Evolutionary conservation across 2,888 invertebrate species (phyloP).

Genomic region (Cosmia trapezina): DNA sequence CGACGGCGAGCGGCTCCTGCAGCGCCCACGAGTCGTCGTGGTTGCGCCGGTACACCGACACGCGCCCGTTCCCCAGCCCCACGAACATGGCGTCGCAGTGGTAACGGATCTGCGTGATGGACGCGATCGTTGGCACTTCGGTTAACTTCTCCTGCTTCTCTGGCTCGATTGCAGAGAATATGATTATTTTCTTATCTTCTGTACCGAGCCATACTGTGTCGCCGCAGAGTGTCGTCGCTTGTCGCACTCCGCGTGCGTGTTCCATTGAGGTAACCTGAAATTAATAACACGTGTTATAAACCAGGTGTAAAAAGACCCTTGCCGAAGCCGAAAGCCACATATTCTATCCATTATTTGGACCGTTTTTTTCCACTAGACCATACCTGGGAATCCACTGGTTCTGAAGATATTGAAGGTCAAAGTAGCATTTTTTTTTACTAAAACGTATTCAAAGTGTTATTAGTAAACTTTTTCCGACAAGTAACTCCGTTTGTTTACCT

Average conservation of each 20-base stretch:
- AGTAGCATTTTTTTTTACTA: too few species aligned
- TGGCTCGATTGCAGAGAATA: conserved; percentile 96
- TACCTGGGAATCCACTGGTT: too few species aligned
- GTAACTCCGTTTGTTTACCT: too few species aligned
- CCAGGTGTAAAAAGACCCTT: too few species aligned
- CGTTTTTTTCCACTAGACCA: too few species aligned
- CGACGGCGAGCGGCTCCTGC: conserved; percentile 93
- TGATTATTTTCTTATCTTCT: conserved; percentile 94
- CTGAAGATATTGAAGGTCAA: too few species aligned
- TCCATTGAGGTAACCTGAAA: conserved; percentile 94
- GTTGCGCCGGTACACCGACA: conserved; percentile 93
- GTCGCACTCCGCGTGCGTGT: conserved; percentile 93
- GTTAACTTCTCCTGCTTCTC: conserved; percentile 95
- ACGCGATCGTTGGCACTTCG: conserved; percentile 92
- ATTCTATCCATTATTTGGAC: too few species aligned
- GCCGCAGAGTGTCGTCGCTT: conserved; percentile 86
- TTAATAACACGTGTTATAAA: not conserved
- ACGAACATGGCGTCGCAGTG: conserved; percentile 97
- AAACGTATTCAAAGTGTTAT: too few species aligned
- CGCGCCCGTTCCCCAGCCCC: conserved; percentile 94
- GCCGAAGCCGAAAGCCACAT: too few species aligned
- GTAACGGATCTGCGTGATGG: conserved; percentile 94
- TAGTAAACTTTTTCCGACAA: too few species aligned
- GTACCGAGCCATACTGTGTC: conserved; percentile 98
- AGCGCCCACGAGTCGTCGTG: conserved; percentile 93